These are phyloP conservation scores for Spinus pinus DNA, from an alignment of 2,797 vertebrate genomes.

Conservation along the genomic window DNA sequence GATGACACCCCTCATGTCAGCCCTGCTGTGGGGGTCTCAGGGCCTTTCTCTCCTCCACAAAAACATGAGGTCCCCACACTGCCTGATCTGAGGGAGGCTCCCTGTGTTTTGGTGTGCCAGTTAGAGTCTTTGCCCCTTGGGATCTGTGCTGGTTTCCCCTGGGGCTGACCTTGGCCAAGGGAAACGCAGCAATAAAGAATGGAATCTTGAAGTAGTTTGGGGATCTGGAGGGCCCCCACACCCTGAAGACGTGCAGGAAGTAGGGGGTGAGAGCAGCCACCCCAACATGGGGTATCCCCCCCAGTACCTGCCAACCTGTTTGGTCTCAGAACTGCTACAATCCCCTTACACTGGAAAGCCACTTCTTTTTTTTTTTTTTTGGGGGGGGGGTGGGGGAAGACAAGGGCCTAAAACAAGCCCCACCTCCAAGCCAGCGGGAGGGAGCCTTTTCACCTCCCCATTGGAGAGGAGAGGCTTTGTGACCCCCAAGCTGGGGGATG, in stretches of 20 bases:
- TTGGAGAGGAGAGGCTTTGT: not conserved
- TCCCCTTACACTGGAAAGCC: not conserved
- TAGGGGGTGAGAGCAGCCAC: not conserved
- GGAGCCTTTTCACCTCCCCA: not conserved
- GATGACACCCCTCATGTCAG: not conserved
- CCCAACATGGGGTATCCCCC: not conserved
- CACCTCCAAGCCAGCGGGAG: no score
- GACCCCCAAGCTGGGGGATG: no score
- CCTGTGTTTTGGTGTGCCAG: not conserved
- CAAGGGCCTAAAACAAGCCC: not conserved
- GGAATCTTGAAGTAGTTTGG: not conserved
- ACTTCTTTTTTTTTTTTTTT: not conserved
- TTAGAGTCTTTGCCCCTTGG: not conserved
- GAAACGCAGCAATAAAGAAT: not conserved
- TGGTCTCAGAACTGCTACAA: not conserved
- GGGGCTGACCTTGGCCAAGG: not conserved
- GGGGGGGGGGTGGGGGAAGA: not conserved
- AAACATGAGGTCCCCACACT: not conserved
- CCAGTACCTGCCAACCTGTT: accelerated
- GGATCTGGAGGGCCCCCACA: not conserved
- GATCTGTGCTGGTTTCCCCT: not conserved
- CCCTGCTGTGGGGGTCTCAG: not conserved
- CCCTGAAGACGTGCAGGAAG: not conserved
- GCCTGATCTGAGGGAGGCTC: not conserved
- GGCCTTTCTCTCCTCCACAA: not conserved